phyloP scores from a whole-genome alignment of 2,888 invertebrate genomes.

The Lampropteryx suffumata region DNA sequence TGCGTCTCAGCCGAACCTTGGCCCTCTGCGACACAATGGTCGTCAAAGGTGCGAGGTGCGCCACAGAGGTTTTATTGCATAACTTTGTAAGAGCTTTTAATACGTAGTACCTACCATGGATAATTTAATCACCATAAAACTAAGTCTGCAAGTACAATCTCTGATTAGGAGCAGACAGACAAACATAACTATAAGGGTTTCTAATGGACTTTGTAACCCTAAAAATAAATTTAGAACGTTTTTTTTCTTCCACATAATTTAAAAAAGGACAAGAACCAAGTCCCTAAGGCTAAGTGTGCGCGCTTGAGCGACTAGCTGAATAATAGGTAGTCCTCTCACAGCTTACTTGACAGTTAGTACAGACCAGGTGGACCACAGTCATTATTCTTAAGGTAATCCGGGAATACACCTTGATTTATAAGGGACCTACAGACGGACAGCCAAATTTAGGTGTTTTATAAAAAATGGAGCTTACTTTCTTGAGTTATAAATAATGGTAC shows the following conservation, averaged over 20 bases:
- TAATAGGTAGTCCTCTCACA: slow-evolving; percentile 32
- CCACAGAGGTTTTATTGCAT: too few species aligned
- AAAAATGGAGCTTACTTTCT: slow-evolving; percentile 77
- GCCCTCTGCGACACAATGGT: too few species aligned
- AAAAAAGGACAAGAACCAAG: slow-evolving; percentile 32
- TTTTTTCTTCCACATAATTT: slow-evolving; percentile 28
- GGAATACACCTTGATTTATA: slow-evolving; percentile 79
- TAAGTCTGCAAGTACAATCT: too few species aligned
- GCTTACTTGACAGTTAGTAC: slow-evolving; percentile 68
- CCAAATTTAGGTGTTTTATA: slow-evolving; percentile 78
- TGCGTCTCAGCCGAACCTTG: too few species aligned
- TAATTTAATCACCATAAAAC: too few species aligned
- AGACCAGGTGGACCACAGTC: slow-evolving; percentile 79
- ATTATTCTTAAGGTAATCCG: slow-evolving; percentile 81
- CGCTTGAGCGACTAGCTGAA: slow-evolving; percentile 67
- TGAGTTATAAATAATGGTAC: slow-evolving; percentile 73
- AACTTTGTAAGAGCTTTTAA: too few species aligned
- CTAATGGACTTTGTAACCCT: too few species aligned
- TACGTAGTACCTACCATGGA: too few species aligned
- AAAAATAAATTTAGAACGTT: too few species aligned
- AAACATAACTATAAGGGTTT: too few species aligned
- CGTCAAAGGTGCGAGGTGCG: too few species aligned
- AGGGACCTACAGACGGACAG: slow-evolving; percentile 70
- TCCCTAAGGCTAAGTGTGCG: slow-evolving; percentile 39
- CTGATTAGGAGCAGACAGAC: too few species aligned